Conservation (phyloP, 2,888 invertebrate genomes). For the Catocala sponsa region DNA sequence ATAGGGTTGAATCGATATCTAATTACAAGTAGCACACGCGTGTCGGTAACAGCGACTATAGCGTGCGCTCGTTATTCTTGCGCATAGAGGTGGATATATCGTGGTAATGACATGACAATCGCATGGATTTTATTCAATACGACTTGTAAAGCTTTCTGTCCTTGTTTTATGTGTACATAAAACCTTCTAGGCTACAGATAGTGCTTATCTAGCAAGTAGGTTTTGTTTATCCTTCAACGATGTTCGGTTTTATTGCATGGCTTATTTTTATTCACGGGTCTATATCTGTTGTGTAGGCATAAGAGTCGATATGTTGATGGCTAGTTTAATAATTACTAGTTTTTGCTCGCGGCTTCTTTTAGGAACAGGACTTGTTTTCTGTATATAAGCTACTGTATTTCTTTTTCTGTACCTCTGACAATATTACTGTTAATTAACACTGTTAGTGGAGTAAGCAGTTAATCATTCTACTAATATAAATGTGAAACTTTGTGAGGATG, state of each 20-base stretch:
- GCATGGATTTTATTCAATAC: slow-evolving; percentile 33
- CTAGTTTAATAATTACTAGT: too few relatives aligned
- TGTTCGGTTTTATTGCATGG: slow-evolving; percentile 17
- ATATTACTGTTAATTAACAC: too few relatives aligned
- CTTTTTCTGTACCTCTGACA: too few relatives aligned
- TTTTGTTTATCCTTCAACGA: slow-evolving; percentile 19
- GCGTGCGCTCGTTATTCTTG: slow-evolving; percentile 66
- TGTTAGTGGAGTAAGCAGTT: too few relatives aligned
- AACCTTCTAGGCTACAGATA: slow-evolving; percentile 16
- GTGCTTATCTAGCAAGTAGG: slow-evolving; percentile 14
- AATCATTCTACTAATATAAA: too few relatives aligned
- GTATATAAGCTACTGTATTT: too few relatives aligned
- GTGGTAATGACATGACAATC: slow-evolving; percentile 49
- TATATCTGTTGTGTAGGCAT: not conserved
- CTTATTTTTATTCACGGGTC: slow-evolving; percentile 5
- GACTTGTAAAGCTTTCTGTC: slow-evolving; percentile 16
- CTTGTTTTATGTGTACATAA: slow-evolving; percentile 27
- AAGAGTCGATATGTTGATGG: too few relatives aligned
- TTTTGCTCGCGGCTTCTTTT: too few relatives aligned
- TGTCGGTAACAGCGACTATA: slow-evolving; percentile 22
- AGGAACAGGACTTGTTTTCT: too few relatives aligned
- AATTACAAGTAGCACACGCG: slow-evolving; percentile 48
- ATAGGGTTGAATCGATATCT: slow-evolving; percentile 48
- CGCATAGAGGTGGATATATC: slow-evolving; percentile 54
- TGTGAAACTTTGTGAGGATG: too few relatives aligned